Conservation (phyloP, 23 tunicate species). For the Trididemnum miniatum region DNA sequence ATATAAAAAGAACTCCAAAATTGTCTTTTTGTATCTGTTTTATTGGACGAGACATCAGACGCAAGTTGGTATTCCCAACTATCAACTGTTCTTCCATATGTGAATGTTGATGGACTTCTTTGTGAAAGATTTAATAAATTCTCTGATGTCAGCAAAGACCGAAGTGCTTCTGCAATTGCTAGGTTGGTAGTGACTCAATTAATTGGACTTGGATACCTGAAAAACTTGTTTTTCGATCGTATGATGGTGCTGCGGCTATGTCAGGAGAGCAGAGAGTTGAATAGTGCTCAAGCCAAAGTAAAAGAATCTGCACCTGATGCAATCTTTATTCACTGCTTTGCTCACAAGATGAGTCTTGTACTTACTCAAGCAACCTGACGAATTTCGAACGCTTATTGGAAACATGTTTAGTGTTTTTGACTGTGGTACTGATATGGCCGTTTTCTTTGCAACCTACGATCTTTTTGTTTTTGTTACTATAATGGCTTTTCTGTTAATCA, state of each 20-base stretch:
- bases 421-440: no score
- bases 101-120: constrained; percentile 1
- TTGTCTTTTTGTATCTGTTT: neutral
- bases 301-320: constrained; percentile 19
- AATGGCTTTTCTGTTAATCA: no score
- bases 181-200: constrained; percentile 11
- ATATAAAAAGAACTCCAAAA: constrained; percentile 14
- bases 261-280: constrained; percentile 4
- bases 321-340: constrained; percentile 19
- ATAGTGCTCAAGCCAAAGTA: constrained; percentile 17
- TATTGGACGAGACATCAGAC: constrained; percentile 22
- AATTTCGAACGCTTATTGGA: no score
- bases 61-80: neutral
- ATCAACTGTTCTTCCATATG: constrained; percentile 15
- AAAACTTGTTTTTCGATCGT: constrained; percentile 7
- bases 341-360: constrained; percentile 10
- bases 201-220: constrained; percentile 13
- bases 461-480: no score
- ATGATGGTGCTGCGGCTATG: constrained; percentile 24
- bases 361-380: constrained; percentile 1
- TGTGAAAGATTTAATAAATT: constrained; percentile 17
- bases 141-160: constrained; percentile 18
- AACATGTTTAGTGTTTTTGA: no score
- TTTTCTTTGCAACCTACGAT: no score
- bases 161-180: constrained; percentile 16